A percentile compares a stretch with the other conserved stretches of the same genome.
phyloP scores from a whole-genome alignment of 2,888 invertebrate species.

The Bedellia somnulentella region DNA sequence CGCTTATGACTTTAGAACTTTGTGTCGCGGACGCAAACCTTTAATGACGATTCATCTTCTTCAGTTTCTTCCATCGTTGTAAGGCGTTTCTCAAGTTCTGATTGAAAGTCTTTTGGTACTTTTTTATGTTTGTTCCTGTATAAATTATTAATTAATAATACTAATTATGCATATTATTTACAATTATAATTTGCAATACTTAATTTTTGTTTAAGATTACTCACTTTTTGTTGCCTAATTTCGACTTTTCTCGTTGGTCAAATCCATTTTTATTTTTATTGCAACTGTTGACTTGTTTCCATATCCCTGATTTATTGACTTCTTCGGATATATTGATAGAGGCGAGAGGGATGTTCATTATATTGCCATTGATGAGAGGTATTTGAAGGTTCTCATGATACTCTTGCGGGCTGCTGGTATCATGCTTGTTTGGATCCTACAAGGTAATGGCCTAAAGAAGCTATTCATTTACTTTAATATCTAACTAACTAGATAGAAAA shows the following conservation, averaged over 20 bases:
- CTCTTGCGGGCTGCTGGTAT: slow-evolving; percentile 36
- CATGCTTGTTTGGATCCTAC: slow-evolving; percentile 39
- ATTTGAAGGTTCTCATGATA: slow-evolving; percentile 78
- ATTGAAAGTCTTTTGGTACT: slow-evolving; percentile 68
- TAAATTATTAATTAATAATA: too few species aligned
- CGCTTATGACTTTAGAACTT: slow-evolving; percentile 32
- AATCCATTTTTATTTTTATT: slow-evolving; percentile 36
- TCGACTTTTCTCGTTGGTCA: too few species aligned
- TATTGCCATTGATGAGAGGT: slow-evolving; percentile 84
- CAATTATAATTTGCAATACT: too few species aligned
- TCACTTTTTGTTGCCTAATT: slow-evolving; percentile 47
- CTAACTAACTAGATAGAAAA: not conserved
- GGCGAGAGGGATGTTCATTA: slow-evolving; percentile 84
- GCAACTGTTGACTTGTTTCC: slow-evolving; percentile 86
- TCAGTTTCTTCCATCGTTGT: slow-evolving; percentile 88
- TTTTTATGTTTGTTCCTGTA: slow-evolving; percentile 68
- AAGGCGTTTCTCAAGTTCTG: slow-evolving; percentile 66
- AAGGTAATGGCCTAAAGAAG: slow-evolving; percentile 23
- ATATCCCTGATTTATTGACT: slow-evolving; percentile 89
- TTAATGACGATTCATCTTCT: slow-evolving; percentile 67
- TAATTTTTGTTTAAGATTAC: too few species aligned
- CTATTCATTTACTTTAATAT: too few species aligned
- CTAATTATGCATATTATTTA: too few species aligned
- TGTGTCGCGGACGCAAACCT: slow-evolving; percentile 54
- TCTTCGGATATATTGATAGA: slow-evolving; percentile 92